These are phyloP conservation scores for Papilio polytes DNA, from an alignment of 1,140 invertebrate species.

Conservation along the genomic window DNA sequence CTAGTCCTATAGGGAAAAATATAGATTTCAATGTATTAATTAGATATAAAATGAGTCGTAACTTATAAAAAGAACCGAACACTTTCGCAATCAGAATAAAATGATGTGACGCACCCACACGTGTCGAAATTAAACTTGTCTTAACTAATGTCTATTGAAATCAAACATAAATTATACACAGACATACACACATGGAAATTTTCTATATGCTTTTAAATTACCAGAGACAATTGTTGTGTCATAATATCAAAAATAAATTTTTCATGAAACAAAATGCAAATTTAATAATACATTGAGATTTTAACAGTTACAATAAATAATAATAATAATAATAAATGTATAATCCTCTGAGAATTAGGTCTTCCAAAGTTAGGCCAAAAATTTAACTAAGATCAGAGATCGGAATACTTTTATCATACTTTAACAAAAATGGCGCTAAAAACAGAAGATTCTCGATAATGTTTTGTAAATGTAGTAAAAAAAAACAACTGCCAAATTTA, in stretches of 20 bases:
- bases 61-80: neutral
- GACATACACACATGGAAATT: neutral
- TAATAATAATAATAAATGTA: too few relatives aligned
- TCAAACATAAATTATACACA: constrained; percentile 31
- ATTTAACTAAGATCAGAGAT: too few relatives aligned
- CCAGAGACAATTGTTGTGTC: neutral
- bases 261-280: neutral
- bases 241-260: neutral
- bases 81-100: constrained; percentile 28
- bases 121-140: constrained; percentile 27
- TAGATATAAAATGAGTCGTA: neutral
- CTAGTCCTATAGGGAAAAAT: too few relatives aligned
- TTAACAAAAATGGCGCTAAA: too few relatives aligned
- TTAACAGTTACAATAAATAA: too few relatives aligned
- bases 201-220: constrained; percentile 1
- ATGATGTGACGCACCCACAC: constrained; percentile 16
- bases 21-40: neutral
- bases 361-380: too few relatives aligned
- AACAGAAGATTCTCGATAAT: too few relatives aligned
- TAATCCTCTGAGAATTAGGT: too few relatives aligned
- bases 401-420: too few relatives aligned
- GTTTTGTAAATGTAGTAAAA: too few relatives aligned
- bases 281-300: neutral
- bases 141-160: constrained; percentile 38
- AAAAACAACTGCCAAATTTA: too few relatives aligned